Evolutionary conservation across 2,113 vertebrate species (phyloP).

Genomic region (Bothrops jararaca): DNA sequence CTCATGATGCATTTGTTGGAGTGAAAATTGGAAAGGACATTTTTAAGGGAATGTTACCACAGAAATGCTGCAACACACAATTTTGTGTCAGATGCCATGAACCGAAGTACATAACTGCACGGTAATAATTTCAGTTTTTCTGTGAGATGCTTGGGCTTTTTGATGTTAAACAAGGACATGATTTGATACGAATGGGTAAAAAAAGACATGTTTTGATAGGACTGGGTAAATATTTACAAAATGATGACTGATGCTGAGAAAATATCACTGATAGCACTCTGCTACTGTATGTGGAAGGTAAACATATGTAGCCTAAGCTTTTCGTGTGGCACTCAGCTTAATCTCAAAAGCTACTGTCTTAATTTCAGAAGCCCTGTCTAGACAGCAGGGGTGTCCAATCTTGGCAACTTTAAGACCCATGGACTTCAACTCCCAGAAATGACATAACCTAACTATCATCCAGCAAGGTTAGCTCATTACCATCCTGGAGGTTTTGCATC

Average conservation of each 20-base stretch:
- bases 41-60: not conserved
- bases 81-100: not conserved
- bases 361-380: not conserved
- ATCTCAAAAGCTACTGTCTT: not conserved
- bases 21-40: not conserved
- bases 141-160: not conserved
- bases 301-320: not conserved
- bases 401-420: not conserved
- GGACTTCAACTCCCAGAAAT: not conserved
- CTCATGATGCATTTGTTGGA: not conserved
- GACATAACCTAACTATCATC: not conserved
- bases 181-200: not conserved
- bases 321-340: not conserved
- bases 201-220: not conserved
- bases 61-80: not conserved
- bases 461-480: not conserved
- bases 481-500: not conserved
- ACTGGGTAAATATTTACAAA: not conserved
- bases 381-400: not conserved
- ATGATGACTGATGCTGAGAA: not conserved
- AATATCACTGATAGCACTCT: not conserved
- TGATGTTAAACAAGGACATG: not conserved
- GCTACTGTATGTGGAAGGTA: not conserved
- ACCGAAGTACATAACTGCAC: not conserved
- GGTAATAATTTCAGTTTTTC: not conserved